phyloP scores from a whole-genome alignment of 1,140 invertebrate genomes.

The Chelonus insularis region DNA sequence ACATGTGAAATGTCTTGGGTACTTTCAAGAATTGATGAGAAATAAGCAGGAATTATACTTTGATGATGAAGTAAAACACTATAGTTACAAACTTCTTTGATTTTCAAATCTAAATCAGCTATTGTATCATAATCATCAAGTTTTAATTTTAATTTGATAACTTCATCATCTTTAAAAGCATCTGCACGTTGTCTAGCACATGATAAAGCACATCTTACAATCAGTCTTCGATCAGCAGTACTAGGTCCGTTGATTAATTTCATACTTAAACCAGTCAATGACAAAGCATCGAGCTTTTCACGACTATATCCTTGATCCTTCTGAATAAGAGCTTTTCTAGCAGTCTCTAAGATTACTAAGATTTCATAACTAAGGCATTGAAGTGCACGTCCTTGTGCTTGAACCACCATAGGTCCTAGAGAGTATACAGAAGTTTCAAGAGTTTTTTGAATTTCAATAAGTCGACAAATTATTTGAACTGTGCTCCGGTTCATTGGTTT shows the following conservation, averaged over 20 bases:
- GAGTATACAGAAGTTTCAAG: conserved; percentile 68
- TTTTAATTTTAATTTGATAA: conserved; percentile 43
- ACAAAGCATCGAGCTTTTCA: conserved; percentile 68
- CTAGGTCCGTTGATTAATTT: conserved; percentile 66
- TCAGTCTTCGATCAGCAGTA: conserved; percentile 63
- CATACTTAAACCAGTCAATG: conserved; percentile 66
- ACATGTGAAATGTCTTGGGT: conserved; percentile 47
- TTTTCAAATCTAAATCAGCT: conserved; percentile 44
- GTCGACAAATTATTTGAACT: conserved; percentile 75
- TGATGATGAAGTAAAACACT: conserved; percentile 52
- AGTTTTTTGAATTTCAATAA: conserved; percentile 82
- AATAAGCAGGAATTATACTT: conserved; percentile 54
- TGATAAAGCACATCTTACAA: conserved; percentile 64
- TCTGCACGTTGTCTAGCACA: conserved; percentile 56
- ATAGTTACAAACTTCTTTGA: conserved; percentile 49
- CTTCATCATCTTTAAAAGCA: conserved; percentile 52
- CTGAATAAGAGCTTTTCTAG: conserved; percentile 59
- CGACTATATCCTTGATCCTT: conserved; percentile 67
- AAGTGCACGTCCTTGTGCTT: conserved; percentile 61
- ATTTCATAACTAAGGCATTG: conserved; percentile 66
- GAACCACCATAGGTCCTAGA: conserved; percentile 46
- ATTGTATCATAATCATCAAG: conserved; percentile 52
- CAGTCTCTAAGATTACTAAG: conserved; percentile 60
- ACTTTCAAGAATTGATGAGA: conserved; percentile 42
- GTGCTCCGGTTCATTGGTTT: conserved; percentile 79